Conservation (phyloP, 2,888 invertebrate species). For the Acleris sparsana region DNA sequence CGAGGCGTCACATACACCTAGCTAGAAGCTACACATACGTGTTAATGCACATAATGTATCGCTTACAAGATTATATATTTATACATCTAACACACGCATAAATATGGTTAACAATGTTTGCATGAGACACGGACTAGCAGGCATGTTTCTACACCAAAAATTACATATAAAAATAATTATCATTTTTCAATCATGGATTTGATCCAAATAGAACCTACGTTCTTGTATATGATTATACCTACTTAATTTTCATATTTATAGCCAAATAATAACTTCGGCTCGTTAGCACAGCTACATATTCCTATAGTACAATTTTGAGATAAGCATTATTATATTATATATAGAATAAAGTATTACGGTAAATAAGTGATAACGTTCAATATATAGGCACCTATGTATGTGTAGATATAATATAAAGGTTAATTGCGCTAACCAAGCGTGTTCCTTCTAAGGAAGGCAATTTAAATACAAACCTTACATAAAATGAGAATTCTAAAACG, state of each 20-base stretch:
- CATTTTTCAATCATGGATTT: neutral
- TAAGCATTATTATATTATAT: constrained; percentile 8
- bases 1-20: constrained; percentile 55
- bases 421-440: constrained; percentile 37
- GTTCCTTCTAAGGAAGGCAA: constrained; percentile 30
- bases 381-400: constrained; percentile 8
- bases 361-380: constrained; percentile 19
- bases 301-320: constrained; percentile 21
- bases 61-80: constrained; percentile 34
- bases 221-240: neutral
- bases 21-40: constrained; percentile 24
- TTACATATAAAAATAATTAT: constrained; percentile 22
- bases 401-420: constrained; percentile 24
- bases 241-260: constrained; percentile 3
- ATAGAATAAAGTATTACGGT: constrained; percentile 5
- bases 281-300: neutral
- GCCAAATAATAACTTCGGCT: constrained; percentile 12
- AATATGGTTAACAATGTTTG: constrained; percentile 22
- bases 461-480: constrained; percentile 34
- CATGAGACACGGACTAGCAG: constrained; percentile 22
- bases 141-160: constrained; percentile 7
- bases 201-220: neutral
- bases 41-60: constrained; percentile 38
- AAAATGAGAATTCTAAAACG: constrained; percentile 37
- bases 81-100: constrained; percentile 23